Evolutionary conservation across 23 tunicate genomes (phyloP).

Genomic region (Ascidia mentula): DNA sequence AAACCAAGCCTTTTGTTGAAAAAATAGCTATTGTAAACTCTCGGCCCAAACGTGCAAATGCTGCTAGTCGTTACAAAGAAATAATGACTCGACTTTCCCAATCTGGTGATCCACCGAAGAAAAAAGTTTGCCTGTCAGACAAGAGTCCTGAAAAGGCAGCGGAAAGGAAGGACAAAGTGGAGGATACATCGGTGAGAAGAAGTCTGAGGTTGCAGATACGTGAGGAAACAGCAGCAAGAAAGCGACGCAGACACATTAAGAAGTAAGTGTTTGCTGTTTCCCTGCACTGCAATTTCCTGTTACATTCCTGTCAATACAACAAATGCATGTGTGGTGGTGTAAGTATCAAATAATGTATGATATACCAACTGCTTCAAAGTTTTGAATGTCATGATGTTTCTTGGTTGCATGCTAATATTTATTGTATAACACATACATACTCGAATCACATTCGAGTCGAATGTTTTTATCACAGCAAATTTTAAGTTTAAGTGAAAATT

Average conservation of each 20-base stretch:
- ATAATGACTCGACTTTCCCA: slow-evolving; percentile 37
- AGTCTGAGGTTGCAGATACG: slow-evolving; percentile 1
- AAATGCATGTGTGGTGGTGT: too few species aligned
- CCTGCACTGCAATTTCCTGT: too few species aligned
- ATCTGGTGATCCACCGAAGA: neutral
- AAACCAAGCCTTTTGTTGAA: neutral
- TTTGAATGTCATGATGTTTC: too few species aligned
- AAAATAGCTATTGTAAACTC: neutral
- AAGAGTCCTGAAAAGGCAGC: neutral
- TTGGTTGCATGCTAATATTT: too few species aligned
- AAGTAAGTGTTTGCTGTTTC: too few species aligned
- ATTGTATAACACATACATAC: too few species aligned
- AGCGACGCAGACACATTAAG: neutral
- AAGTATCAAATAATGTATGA: too few species aligned
- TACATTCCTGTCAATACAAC: too few species aligned
- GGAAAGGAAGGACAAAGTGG: neutral
- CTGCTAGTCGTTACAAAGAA: slow-evolving; percentile 54
- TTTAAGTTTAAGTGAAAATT: too few species aligned
- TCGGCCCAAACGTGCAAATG: slow-evolving; percentile 49
- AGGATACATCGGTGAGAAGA: neutral
- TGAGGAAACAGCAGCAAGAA: neutral
- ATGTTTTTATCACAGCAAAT: too few species aligned
- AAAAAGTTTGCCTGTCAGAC: neutral
- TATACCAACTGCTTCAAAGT: too few species aligned
- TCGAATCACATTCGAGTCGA: too few species aligned